Evolutionary conservation across 2,888 invertebrate species (phyloP).

Genomic region (Drosophila planitibia): DNA sequence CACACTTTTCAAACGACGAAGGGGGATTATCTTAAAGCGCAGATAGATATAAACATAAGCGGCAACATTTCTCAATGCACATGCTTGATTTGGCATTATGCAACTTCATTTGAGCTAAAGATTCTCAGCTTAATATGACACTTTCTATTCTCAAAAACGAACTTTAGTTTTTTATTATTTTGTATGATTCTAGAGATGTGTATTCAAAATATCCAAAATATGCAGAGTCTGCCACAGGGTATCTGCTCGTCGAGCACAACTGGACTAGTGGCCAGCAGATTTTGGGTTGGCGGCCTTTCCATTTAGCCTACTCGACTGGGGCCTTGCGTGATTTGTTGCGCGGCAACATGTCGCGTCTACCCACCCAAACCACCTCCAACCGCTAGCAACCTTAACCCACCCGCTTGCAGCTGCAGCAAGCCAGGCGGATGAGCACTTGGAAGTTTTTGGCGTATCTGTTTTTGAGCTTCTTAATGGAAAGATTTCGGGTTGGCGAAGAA

Average conservation of each 20-base stretch:
- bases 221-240: background rate
- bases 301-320: conserved; percentile 63
- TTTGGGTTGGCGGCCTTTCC: conserved; percentile 57
- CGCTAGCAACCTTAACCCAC: background rate
- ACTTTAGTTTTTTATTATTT: background rate
- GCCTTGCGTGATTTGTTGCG: conserved; percentile 76
- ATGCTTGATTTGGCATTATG: background rate
- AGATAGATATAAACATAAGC: background rate
- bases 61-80: background rate
- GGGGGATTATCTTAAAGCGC: background rate
- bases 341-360: conserved; percentile 57
- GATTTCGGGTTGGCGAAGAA: conserved; percentile 58
- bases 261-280: conserved; percentile 37
- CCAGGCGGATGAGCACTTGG: conserved; percentile 66
- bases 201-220: background rate
- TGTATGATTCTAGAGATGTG: background rate
- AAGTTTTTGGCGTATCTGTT: conserved; percentile 76
- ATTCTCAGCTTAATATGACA: background rate
- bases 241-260: conserved; percentile 1
- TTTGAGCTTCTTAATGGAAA: conserved; percentile 81
- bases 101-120: background rate
- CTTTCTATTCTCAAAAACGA: background rate
- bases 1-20: background rate
- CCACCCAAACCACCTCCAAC: background rate
- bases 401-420: conserved; percentile 12